A percentile compares a stretch with the other conserved stretches of the same genome.
Evolutionary conservation across 35 echinoderm and acorn worm species (phyloP).

Genomic region (Lytechinus pictus): DNA sequence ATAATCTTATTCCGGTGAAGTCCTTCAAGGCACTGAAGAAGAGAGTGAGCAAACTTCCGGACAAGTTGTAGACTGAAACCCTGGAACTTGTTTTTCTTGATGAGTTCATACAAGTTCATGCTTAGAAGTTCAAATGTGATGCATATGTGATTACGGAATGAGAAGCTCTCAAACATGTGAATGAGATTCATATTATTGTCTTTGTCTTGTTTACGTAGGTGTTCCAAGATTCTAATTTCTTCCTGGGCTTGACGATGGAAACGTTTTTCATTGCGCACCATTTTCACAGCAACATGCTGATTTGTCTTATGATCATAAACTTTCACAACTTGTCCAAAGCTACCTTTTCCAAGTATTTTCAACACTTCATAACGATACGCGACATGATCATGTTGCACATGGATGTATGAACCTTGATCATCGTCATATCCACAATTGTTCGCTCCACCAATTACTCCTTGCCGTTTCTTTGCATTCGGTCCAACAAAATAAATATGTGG

Average conservation of each 20-base stretch:
- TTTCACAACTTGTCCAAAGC: slow-evolving; percentile 99
- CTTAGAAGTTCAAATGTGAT: slow-evolving; percentile 98
- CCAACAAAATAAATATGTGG: slow-evolving; percentile 93
- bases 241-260: slow-evolving; percentile 99
- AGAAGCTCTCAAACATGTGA: slow-evolving; percentile 95
- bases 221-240: slow-evolving; percentile 98
- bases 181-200: slow-evolving; percentile 99
- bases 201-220: slow-evolving; percentile 97
- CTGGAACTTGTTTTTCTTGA: slow-evolving; percentile 99
- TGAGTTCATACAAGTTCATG: slow-evolving; percentile 99
- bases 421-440: slow-evolving; percentile 99
- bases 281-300: slow-evolving; percentile 97
- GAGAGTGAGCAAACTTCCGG: slow-evolving; percentile 97
- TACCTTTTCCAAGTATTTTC: slow-evolving; percentile 99
- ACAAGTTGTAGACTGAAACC: slow-evolving; percentile 98
- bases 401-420: slow-evolving; percentile 97
- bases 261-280: slow-evolving; percentile 99
- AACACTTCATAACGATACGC: slow-evolving; percentile 98
- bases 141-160: slow-evolving; percentile 97
- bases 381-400: slow-evolving; percentile 99
- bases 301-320: slow-evolving; percentile 99
- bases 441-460: slow-evolving; percentile 94
- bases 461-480: slow-evolving; percentile 99
- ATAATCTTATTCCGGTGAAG: slow-evolving; percentile 97
- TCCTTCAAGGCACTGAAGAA: slow-evolving; percentile 97